These are phyloP conservation scores for Elaphurus davidianus DNA, from an alignment of 2,113 vertebrate species.

Conservation along the genomic window DNA sequence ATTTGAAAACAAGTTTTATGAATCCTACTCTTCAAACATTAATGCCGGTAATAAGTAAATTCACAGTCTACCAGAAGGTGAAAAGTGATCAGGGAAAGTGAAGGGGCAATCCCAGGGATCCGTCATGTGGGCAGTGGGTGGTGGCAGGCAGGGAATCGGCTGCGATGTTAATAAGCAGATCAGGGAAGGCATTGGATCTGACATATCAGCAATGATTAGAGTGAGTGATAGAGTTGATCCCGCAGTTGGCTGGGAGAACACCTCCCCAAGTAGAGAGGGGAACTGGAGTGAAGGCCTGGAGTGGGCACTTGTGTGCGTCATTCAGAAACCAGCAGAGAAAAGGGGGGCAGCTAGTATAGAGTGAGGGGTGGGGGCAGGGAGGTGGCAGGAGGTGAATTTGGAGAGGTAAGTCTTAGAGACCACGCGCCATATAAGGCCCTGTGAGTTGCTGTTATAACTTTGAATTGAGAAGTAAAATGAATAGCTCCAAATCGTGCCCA, in stretches of 20 bases:
- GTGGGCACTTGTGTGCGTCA: accelerated
- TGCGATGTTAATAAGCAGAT: background rate
- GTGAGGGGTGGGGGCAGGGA: background rate
- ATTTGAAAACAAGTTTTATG: background rate
- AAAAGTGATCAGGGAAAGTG: background rate
- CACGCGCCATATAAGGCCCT: background rate
- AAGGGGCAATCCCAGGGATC: background rate
- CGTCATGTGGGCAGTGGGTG: background rate
- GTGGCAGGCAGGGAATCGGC: background rate
- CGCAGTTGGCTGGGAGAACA: accelerated
- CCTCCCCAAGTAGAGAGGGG: background rate
- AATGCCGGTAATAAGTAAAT: background rate
- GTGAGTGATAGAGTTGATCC: background rate
- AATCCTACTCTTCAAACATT: constrained; percentile 22
- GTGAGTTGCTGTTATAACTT: background rate
- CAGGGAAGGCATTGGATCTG: background rate
- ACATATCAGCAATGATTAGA: background rate
- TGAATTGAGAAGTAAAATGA: background rate
- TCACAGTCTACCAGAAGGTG: background rate
- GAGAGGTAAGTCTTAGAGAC: background rate
- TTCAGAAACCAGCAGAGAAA: background rate
- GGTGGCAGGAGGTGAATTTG: background rate
- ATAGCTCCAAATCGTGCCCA: background rate
- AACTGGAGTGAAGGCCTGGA: background rate
- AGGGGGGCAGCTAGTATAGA: background rate